These are phyloP conservation scores for Drosophila subpulchrella DNA, from an alignment of 1,140 invertebrate genomes.

Conservation along the genomic window DNA sequence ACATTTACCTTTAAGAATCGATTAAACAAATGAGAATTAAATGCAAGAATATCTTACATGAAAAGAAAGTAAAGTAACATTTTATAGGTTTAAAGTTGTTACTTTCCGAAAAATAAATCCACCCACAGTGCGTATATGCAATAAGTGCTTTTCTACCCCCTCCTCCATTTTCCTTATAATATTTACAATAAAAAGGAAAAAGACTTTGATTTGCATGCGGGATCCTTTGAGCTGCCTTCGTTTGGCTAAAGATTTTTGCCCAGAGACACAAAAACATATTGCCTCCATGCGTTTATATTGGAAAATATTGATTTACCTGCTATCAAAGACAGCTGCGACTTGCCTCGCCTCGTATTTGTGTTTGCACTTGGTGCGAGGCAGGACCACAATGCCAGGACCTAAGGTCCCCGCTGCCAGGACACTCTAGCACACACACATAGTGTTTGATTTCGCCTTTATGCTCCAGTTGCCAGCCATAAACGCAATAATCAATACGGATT, in stretches of 20 bases:
- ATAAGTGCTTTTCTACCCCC: conserved; percentile 13
- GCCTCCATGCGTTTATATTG: conserved; percentile 73
- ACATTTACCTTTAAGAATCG: too few species aligned
- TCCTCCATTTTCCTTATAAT: neutral
- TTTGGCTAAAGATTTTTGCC: conserved; percentile 47
- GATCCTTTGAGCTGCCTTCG: conserved; percentile 42
- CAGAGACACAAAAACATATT: conserved; percentile 36
- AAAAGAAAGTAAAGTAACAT: too few species aligned
- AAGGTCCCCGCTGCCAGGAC: conserved; percentile 18
- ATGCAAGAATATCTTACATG: neutral
- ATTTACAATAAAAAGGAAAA: conserved; percentile 17
- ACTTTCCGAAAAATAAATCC: neutral
- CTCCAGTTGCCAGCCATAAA: conserved; percentile 58
- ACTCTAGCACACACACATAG: neutral
- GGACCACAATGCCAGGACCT: conserved; percentile 22
- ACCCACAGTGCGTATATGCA: conserved; percentile 18
- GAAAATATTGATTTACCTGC: conserved; percentile 82
- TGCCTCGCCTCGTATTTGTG: conserved; percentile 30
- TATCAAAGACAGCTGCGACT: conserved; percentile 73
- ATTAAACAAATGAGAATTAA: too few species aligned
- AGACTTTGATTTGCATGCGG: conserved; percentile 37
- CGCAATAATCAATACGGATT: conserved; percentile 79
- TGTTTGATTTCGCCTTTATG: conserved; percentile 47
- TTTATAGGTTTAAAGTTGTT: too few species aligned
- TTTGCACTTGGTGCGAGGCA: conserved; percentile 14